These are phyloP conservation scores for Felis catus DNA, from an alignment of 2,113 vertebrate genomes.

Conservation along the genomic window DNA sequence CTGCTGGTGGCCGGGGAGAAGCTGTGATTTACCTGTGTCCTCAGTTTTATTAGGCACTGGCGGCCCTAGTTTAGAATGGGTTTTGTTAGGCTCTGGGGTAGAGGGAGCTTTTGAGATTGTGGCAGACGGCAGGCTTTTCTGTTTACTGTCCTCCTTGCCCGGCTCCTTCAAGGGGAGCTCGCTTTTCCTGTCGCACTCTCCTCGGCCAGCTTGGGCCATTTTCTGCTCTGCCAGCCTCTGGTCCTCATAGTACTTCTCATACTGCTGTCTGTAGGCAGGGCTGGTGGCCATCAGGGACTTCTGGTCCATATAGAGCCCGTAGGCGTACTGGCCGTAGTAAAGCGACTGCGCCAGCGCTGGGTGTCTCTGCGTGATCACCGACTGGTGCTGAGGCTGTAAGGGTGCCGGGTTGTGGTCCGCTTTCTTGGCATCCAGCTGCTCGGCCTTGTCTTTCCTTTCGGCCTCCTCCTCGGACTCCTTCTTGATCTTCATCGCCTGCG, in stretches of 20 bases:
- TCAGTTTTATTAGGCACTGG: constrained; percentile 91
- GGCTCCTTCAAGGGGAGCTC: constrained; percentile 87
- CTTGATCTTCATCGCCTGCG: constrained; percentile 91
- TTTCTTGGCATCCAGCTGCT: constrained; percentile 91
- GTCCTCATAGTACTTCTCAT: constrained; percentile 95
- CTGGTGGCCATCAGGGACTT: constrained; percentile 94
- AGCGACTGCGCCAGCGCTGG: constrained; percentile 98
- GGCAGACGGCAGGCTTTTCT: constrained; percentile 88
- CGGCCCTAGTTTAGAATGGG: constrained; percentile 89
- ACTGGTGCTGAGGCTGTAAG: constrained; percentile 94
- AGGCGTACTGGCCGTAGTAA: constrained; percentile 98
- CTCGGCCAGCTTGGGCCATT: constrained; percentile 85
- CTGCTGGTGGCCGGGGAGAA: constrained; percentile 89
- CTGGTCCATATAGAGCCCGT: constrained; percentile 97
- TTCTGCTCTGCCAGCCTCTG: constrained; percentile 93
- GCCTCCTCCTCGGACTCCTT: constrained; percentile 91
- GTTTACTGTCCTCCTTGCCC: constrained; percentile 91
- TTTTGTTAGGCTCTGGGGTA: constrained; percentile 90
- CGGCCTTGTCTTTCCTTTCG: constrained; percentile 90
- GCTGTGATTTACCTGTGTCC: constrained; percentile 90
- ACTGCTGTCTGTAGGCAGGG: constrained; percentile 89
- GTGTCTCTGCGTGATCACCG: constrained; percentile 96
- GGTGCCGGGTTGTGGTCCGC: constrained; percentile 84
- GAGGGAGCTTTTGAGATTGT: constrained; percentile 93
- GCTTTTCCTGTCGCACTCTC: constrained; percentile 87